Conservation (phyloP, 2,113 vertebrate species). For the Cervus canadensis region DNA sequence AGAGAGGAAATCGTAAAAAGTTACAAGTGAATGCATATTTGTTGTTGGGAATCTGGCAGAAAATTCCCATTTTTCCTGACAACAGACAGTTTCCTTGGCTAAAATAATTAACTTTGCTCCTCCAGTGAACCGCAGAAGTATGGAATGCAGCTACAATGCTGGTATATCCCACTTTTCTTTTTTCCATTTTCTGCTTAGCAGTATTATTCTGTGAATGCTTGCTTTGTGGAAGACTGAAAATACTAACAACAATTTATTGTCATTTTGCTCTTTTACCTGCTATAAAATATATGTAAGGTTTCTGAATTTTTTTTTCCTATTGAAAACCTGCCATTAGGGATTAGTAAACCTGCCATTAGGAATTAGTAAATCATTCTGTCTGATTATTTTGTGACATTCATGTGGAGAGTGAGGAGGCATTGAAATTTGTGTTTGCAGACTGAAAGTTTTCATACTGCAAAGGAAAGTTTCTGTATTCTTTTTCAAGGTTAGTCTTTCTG, state of each 20-base stretch:
- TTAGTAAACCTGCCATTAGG: not conserved
- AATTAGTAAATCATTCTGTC: not conserved
- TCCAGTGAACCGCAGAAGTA: not conserved
- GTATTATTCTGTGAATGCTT: constrained; percentile 44
- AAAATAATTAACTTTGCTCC: constrained; percentile 27
- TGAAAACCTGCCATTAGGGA: not conserved
- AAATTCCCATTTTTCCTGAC: constrained; percentile 32
- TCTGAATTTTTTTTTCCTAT: not conserved
- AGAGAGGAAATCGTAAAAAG: not conserved
- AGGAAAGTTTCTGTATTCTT: not conserved
- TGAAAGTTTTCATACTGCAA: not conserved
- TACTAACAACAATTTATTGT: constrained; percentile 11
- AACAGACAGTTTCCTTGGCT: not conserved
- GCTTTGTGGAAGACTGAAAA: constrained; percentile 23
- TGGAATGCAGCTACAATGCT: not conserved
- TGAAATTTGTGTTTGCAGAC: not conserved
- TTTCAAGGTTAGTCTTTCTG: not conserved
- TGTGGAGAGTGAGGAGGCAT: not conserved
- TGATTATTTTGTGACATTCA: not conserved
- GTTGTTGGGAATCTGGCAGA: not conserved
- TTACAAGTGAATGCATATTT: not conserved
- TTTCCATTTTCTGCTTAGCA: not conserved
- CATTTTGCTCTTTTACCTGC: constrained; percentile 26
- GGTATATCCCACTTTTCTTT: not conserved
- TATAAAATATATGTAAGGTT: not conserved